Base-by-base conservation (phyloP, 2,797 vertebrate species). In the Sebastes minor region DNA sequence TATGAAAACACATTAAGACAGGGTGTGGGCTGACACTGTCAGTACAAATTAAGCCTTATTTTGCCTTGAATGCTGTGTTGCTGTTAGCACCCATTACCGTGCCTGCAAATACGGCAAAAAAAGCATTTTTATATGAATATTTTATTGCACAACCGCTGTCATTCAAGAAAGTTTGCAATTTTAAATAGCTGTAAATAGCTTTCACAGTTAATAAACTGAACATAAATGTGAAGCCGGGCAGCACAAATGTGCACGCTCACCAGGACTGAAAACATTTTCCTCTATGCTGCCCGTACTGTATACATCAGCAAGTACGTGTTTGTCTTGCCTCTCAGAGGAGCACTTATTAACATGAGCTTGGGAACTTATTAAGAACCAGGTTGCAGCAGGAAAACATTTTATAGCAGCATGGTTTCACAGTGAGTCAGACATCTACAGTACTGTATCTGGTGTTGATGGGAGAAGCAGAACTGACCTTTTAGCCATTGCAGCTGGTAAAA, bases 381-480 rank as follows among this genome's bases (percentile, higher is more conserved):
- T 27, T 74, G 65, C 46, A 70, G 9, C 20, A 75, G 12, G 32
- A 77, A 71, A 55, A 81, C 57, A 49, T 83, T 74, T 83, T 35
- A 20, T 14, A 74, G 61, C 63, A 57, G 30, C 56, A 4, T 20
- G 38, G 63, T 66, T 84, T 53, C 28, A 14, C 30, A 4, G 27
- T 71, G 46, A 69, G 57, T 60, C 6, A 5, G 55, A 68, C 22
- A 5, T 65, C 49, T 35, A 22, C 32, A 63, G 33, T n/a, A 9
- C 49, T 52, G 49, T 28, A 65, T 66, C 69, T 74, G 27, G 64
- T 68, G 59, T 53, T 14, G 8, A 78, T 68, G 55, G 72, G 23
- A 78, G 81, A 83, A 74, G 59, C 71, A 56, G 46, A 56, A 2
- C 18, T 88, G 77, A 89, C 87, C 80, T 86, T 88, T 90, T 8